Evolutionary conservation across 2,888 invertebrate species (phyloP), one percentile per base, ranked within the genome.

Genomic region (Teleogryllus oceanicus): DNA sequence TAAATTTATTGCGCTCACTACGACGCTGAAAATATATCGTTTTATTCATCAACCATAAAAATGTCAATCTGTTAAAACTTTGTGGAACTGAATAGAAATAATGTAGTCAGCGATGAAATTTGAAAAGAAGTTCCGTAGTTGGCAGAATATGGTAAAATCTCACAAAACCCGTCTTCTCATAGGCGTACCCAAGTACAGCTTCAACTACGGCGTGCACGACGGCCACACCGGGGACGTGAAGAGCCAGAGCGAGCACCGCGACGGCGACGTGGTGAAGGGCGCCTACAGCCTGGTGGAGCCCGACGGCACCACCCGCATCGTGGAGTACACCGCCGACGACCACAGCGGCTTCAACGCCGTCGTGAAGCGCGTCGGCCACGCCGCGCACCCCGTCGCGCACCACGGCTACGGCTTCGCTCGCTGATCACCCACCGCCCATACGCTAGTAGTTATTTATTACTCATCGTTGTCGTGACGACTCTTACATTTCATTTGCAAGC

Each of bases 251-350:
- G 62, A 62, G 62, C 13, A 13, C n/a, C 62, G 62, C n/a, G 62
- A 62, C n/a, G 62, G 62, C n/a, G 62, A 62, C n/a, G 62, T 62
- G 62, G 62, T 62, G 62, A 62, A 62, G n/a, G 62, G 62, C 62
- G 13, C 62, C 8, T 62, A 62, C 62, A 62, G 62, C n/a, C 16
- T 62, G n/a, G n/a, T 18, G 62, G 62, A 62, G n/a, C 16, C 62
- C n/a, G 62, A 62, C n/a, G 62, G 62, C 62, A 62, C 62, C 13
- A 62, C 62, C n/a, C 62, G 62, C 50, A 82, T 83, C 37, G 84
- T 84, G 62, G 84, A 84, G 77, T 84, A 84, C 83, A 83, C 83
- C 24, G 84, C 83, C 2, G 84, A 84, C 82, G 80, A 83, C n/a
- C 82, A 84, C 78, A 83, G 82, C 80, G 84, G 84, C 11, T 84